phyloP scores from a whole-genome alignment of 1,140 invertebrate genomes.

The Drosophila ananassae region DNA sequence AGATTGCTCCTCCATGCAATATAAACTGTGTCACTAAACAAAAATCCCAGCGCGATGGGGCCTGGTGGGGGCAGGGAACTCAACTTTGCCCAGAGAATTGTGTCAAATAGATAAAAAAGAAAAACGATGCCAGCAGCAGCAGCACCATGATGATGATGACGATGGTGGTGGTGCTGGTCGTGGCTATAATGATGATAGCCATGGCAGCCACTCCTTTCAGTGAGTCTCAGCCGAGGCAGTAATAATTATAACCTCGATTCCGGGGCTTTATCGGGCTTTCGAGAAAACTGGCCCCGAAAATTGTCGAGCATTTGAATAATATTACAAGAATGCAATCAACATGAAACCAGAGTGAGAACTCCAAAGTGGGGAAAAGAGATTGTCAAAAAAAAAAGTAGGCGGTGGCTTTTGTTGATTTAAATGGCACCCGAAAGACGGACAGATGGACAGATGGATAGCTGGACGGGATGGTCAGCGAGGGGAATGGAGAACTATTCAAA shows the following conservation, averaged over 20 bases:
- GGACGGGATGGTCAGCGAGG: slow-evolving; percentile 21
- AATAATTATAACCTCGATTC: slow-evolving; percentile 81
- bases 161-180: slow-evolving; percentile 48
- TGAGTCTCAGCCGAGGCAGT: slow-evolving; percentile 21
- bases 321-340: slow-evolving; percentile 78
- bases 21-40: slow-evolving; percentile 81
- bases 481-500: slow-evolving; percentile 77
- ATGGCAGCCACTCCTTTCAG: slow-evolving; percentile 63
- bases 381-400: slow-evolving; percentile 71
- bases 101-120: slow-evolving; percentile 79
- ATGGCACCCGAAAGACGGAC: slow-evolving; percentile 67
- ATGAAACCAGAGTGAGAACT: slow-evolving; percentile 9
- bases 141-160: slow-evolving; percentile 10
- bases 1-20: slow-evolving; percentile 56
- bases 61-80: slow-evolving; percentile 11
- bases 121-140: slow-evolving; percentile 57
- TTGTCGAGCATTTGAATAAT: slow-evolving; percentile 80
- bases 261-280: slow-evolving; percentile 19
- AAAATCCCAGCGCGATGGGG: slow-evolving; percentile 48
- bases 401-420: slow-evolving; percentile 73
- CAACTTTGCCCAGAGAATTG: slow-evolving; percentile 79
- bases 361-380: slow-evolving; percentile 48
- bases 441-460: not conserved
- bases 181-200: slow-evolving; percentile 18
- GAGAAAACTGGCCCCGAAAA: slow-evolving; percentile 75